Evolutionary conservation across 2,113 vertebrate species (phyloP), one percentile per base, ranked within the genome.

Genomic region (Todiramphus saurophagus): DNA sequence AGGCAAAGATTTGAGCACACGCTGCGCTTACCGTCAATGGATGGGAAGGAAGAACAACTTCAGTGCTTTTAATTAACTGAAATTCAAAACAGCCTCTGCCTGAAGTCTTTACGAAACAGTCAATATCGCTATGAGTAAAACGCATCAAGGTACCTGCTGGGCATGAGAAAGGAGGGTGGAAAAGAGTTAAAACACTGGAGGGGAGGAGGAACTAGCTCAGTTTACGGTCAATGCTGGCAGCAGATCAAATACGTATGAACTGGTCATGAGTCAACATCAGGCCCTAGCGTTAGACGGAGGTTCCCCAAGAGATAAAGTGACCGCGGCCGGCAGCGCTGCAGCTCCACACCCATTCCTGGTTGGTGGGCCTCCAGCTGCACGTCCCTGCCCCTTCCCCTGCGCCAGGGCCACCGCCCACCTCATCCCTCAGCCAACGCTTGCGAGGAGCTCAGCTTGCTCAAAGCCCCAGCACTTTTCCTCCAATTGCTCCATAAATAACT

Each of bases 221-320:
- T 12, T 87, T 10, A 19, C 2, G 17, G 74, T 43, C 87, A 79
- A 9, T 1, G 25, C 81, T 82, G 90, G 87, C 90, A 68, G 43
- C 37, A 33, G 19, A 60, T 4, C 51, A 78, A 17, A 30, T 4
- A 7, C 2, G 35, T 28, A 27, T 2, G 35, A 82, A 67, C 59
- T 9, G 21, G n/a, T 6, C 27, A 1, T 25, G 92, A 91, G 48
- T 48, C 85, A 90, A 35, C 0, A 0, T 35, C 51, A 11, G 39
- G 37, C 39, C 0, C 0, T 11, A 31, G 27, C 7, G 4, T 14
- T 2, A 69, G 25, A 33, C 4, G 0, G 11, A 87, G 63, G 35
- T 2, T 60, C 44, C 75, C 60, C 83, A n/a, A 27, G 53, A 62
- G 37, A 8, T 2, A 18, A 7, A 68, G 73, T 3, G 73, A 33